Conservation (phyloP, 2,888 invertebrate species). For the Rhogogaster chlorosoma region DNA sequence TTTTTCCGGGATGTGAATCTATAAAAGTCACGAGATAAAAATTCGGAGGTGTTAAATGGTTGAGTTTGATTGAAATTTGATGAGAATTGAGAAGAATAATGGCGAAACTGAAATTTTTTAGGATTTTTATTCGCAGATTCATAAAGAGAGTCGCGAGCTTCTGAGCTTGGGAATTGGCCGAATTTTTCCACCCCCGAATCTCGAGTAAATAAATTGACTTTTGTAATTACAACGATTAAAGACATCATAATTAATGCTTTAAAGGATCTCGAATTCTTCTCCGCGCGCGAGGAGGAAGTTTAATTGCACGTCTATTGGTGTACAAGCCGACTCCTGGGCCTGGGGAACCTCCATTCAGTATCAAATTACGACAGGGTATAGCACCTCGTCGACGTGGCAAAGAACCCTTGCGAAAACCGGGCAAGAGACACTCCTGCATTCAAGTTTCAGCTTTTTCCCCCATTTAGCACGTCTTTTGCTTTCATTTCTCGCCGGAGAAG, state of each 20-base stretch:
- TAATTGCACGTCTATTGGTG: conserved; percentile 3
- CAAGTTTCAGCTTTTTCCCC: background rate
- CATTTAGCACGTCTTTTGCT: background rate
- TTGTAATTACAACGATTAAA: background rate
- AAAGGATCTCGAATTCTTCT: background rate
- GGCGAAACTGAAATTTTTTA: background rate
- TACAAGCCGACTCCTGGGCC: background rate
- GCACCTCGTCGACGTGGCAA: background rate
- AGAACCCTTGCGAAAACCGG: background rate
- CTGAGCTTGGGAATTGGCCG: background rate
- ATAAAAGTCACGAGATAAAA: background rate
- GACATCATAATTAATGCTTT: background rate
- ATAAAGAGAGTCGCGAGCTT: background rate
- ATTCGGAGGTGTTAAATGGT: background rate
- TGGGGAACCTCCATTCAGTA: background rate
- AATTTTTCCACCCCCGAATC: background rate
- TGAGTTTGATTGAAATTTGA: background rate
- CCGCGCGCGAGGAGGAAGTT: background rate
- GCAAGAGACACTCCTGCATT: background rate
- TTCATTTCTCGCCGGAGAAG: background rate
- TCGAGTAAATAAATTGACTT: conserved; percentile 4
- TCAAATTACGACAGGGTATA: conserved; percentile 32
- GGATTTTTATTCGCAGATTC: background rate
- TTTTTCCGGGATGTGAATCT: background rate
- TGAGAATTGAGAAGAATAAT: background rate